A percentile compares a stretch with the other conserved stretches of the same genome.
Conservation (phyloP, 2,888 invertebrate genomes). For the Ophion costatus region DNA sequence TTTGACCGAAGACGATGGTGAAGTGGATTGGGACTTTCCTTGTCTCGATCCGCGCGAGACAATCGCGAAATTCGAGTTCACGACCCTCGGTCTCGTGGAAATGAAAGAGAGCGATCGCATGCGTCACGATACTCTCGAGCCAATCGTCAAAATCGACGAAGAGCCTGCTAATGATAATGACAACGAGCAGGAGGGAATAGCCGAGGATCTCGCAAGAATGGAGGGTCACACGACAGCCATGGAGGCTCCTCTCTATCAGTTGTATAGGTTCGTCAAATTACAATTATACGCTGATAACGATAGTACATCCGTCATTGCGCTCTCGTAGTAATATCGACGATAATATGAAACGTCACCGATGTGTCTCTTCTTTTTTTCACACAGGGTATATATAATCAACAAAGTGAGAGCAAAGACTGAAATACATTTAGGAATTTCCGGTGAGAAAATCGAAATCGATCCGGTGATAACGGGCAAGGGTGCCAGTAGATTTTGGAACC, state of each 20-base stretch:
- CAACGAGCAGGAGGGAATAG: conserved; percentile 76
- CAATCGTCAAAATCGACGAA: conserved; percentile 81
- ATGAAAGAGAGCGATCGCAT: conserved; percentile 85
- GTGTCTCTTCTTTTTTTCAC: conserved; percentile 76
- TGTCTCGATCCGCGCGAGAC: conserved; percentile 94
- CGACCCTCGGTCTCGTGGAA: conserved; percentile 94
- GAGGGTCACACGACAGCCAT: conserved; percentile 91
- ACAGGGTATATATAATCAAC: conserved; percentile 90
- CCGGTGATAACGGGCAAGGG: conserved; percentile 86
- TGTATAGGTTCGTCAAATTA: conserved; percentile 80
- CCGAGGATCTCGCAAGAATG: conserved; percentile 87
- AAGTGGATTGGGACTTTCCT: conserved; percentile 97
- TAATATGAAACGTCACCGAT: background rate
- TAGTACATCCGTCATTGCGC: background rate
- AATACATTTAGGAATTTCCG: conserved; percentile 94
- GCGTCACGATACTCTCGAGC: conserved; percentile 75
- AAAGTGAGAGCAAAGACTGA: conserved; percentile 93
- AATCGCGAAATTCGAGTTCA: conserved; percentile 96
- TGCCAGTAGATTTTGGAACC: conserved; percentile 84
- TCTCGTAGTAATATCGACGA: background rate
- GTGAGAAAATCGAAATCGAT: conserved; percentile 96
- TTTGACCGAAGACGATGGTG: conserved; percentile 98
- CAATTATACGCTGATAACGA: background rate
- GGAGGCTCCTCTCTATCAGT: conserved; percentile 94
- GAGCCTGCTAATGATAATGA: conserved; percentile 75